Conservation (phyloP, 2,113 vertebrate genomes). For the Dinomys branickii region DNA sequence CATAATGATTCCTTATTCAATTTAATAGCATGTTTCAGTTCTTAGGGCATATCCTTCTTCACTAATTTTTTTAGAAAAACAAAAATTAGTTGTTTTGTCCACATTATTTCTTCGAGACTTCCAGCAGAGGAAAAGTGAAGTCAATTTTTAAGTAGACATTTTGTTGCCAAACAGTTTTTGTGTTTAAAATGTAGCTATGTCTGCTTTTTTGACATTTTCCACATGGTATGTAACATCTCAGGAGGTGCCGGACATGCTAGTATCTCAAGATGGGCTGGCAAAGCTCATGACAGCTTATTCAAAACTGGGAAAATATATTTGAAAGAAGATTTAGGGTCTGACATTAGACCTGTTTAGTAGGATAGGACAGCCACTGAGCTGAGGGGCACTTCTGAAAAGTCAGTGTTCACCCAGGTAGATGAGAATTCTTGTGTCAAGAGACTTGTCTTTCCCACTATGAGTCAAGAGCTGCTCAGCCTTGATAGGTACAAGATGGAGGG, state of each 20-base stretch:
- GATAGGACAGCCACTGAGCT: not conserved
- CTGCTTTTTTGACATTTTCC: slow-evolving; percentile 5
- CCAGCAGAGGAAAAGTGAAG: not conserved
- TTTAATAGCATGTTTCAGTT: slow-evolving; percentile 3
- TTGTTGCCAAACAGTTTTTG: not conserved
- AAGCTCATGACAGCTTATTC: not conserved
- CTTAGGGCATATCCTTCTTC: not conserved
- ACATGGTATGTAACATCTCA: not conserved
- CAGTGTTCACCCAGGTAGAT: not conserved
- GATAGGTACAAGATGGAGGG: not conserved
- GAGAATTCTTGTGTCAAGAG: not conserved
- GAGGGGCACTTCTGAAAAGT: not conserved
- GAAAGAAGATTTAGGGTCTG: not conserved
- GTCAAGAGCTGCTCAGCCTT: not conserved
- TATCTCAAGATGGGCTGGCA: not conserved
- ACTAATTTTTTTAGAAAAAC: not conserved
- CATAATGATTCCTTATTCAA: slow-evolving; percentile 13
- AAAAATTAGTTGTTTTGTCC: not conserved
- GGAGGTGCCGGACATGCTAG: not conserved
- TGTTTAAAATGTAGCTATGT: not conserved
- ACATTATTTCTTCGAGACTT: slow-evolving; percentile 29
- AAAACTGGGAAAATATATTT: not conserved
- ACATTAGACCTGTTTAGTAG: not conserved
- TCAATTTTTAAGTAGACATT: not conserved
- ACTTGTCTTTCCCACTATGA: not conserved